These are phyloP conservation scores for Tridacna crocea DNA, from an alignment of 2,888 invertebrate genomes.

Conservation along the genomic window DNA sequence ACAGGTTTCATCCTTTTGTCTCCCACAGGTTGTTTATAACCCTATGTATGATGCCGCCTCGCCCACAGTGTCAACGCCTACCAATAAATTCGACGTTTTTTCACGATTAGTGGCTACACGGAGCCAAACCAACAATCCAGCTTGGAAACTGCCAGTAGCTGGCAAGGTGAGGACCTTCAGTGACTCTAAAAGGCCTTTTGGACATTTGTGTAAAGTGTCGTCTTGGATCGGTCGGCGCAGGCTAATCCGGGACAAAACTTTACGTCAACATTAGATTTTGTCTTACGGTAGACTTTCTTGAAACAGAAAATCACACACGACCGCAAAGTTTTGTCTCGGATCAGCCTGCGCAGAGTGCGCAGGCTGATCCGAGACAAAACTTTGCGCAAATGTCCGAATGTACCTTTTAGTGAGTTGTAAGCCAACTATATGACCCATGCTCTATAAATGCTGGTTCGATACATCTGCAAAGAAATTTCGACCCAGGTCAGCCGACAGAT, in stretches of 20 bases:
- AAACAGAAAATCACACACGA: background rate
- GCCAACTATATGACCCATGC: too few relatives aligned
- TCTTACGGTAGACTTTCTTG: too few relatives aligned
- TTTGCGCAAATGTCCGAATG: too few relatives aligned
- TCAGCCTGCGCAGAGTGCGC: background rate
- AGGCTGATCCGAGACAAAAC: background rate
- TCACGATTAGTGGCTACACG: constrained; percentile 14
- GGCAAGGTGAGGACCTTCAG: background rate
- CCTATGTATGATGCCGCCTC: constrained; percentile 47
- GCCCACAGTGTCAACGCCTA: constrained; percentile 30
- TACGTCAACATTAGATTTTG: too few relatives aligned
- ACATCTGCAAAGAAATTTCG: too few relatives aligned
- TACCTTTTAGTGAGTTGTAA: too few relatives aligned
- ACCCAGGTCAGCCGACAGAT: too few relatives aligned
- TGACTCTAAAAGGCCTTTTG: too few relatives aligned
- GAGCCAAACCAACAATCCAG: background rate
- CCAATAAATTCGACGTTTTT: constrained; percentile 46
- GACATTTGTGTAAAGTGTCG: too few relatives aligned
- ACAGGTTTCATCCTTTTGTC: background rate
- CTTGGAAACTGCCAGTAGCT: constrained; percentile 22
- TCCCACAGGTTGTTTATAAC: constrained; percentile 38
- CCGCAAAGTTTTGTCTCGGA: background rate
- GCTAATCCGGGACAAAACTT: too few relatives aligned
- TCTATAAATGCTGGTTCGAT: too few relatives aligned
- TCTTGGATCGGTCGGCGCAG: too few relatives aligned